Evolutionary conservation across 2,797 vertebrate species (phyloP).

Genomic region (Arrhamphus sclerolepis): DNA sequence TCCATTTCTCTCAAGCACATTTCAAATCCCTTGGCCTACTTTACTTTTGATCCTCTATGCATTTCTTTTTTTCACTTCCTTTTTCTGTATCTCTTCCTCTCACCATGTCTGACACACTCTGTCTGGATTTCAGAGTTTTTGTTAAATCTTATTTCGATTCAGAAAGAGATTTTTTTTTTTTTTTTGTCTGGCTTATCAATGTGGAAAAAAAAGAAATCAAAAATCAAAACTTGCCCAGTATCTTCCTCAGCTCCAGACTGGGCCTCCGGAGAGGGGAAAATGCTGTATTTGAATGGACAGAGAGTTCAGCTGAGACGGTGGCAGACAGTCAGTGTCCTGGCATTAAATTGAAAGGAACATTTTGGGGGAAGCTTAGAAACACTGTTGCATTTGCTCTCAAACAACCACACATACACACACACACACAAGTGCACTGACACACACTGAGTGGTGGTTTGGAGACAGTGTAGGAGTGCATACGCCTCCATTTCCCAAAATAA

Average conservation of each 20-base stretch:
- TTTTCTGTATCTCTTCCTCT: conserved; percentile 11
- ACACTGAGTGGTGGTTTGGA: conserved; percentile 69
- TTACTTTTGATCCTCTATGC: conserved; percentile 33
- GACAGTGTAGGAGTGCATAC: conserved; percentile 67
- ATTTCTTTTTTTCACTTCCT: conserved; percentile 14
- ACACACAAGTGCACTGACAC: conserved; percentile 25
- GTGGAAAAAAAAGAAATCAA: too few relatives aligned
- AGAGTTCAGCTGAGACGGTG: conserved; percentile 26
- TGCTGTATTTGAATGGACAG: conserved; percentile 38
- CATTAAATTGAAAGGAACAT: conserved; percentile 61
- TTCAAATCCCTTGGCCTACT: conserved; percentile 17
- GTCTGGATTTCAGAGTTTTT: conserved; percentile 15
- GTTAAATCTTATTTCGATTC: conserved; percentile 23
- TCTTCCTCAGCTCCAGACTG: conserved; percentile 15
- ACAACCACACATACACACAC: conserved; percentile 34
- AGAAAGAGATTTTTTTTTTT: conserved; percentile 4
- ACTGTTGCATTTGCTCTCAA: conserved; percentile 33
- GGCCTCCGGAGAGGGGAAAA: conserved; percentile 20
- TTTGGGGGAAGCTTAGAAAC: conserved; percentile 46
- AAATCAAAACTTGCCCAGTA: not conserved
- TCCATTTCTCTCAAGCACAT: conserved; percentile 19
- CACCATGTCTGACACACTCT: conserved; percentile 16
- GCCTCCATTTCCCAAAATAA: conserved; percentile 73
- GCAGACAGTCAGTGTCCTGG: conserved; percentile 41
- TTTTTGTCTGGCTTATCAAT: too few relatives aligned